Percentiles rank a stretch among this genome's conserved stretches.
Conservation (phyloP, 2,888 invertebrate species). For the Falcaria lacertinaria region DNA sequence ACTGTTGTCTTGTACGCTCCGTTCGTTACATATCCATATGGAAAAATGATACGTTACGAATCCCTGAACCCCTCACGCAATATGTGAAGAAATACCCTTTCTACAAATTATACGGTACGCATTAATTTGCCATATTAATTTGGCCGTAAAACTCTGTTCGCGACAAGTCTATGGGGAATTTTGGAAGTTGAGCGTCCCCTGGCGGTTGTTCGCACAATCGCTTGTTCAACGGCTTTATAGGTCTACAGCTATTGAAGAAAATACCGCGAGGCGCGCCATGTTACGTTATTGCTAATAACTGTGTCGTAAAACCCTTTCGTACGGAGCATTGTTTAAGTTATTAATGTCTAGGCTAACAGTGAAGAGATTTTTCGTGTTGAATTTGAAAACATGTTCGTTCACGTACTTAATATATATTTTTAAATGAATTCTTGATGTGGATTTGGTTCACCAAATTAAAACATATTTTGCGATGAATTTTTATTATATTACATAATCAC, state of each 20-base stretch:
- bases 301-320: conserved; percentile 46
- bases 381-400: conserved; percentile 4
- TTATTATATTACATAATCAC: background rate
- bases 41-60: conserved; percentile 74
- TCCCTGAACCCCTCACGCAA: conserved; percentile 38
- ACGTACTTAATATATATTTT: background rate
- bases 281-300: conserved; percentile 64
- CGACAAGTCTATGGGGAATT: conserved; percentile 73
- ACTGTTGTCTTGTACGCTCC: conserved; percentile 72
- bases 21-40: conserved; percentile 76
- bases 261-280: conserved; percentile 47
- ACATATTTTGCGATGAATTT: background rate
- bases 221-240: conserved; percentile 55
- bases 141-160: conserved; percentile 79
- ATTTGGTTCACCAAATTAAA: background rate
- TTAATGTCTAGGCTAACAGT: conserved; percentile 24
- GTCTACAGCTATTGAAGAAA: conserved; percentile 56
- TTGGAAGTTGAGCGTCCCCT: conserved; percentile 70
- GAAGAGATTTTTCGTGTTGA: conserved; percentile 15
- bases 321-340: conserved; percentile 31
- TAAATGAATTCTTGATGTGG: background rate
- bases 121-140: conserved; percentile 82
- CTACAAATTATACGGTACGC: conserved; percentile 76
- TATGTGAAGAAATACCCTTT: conserved; percentile 63
- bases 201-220: conserved; percentile 75